Evolutionary conservation across 2,888 invertebrate species (phyloP), one percentile per base, ranked within the genome.

Genomic region (Dasypolia templi): DNA sequence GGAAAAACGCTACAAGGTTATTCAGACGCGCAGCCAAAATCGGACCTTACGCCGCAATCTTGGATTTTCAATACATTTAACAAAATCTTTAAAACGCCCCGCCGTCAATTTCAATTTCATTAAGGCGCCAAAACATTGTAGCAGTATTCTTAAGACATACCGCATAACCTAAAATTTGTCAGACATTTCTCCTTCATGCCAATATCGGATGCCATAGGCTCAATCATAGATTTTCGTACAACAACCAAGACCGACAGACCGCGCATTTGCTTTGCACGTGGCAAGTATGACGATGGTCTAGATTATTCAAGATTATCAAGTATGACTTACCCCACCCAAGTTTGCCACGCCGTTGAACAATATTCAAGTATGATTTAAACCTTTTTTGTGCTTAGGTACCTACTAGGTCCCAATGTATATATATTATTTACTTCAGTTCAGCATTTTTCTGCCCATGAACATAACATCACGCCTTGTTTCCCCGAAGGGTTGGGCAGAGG

Each of bases 301-400:
- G 14, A 72, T 79, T 72, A 75, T 22, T 72, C 72, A 76, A 42
- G 12, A 39, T 46, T 46, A 42, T 77, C 29, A 46, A 75, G 35
- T 32, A 63, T 26, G 44, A 63, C 44, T 53, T 56, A 26, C 26
- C 29, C 35, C 29, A 26, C 39, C 32, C 29, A 49, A 44, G 46
- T 46, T 39, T 9, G 14, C 32, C 14, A 32, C 35, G 58, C 14
- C 17, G 42, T 49, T 32, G 6, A 49, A 32, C 26, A 55, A 49
- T 66, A 29, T 56, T 56, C 22, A 49, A 49, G 22, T 56, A 75
- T 63, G 35, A 39, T 44, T 44, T 44, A 9, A 62, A 35, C 35
- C 9, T 42, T 63, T 32, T 62, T 26, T 22, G 14, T 58, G 29
- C 17, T 29, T 44, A 22, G 39, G 39, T 39, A n/a, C 35, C 35